Evolutionary conservation across 2,797 vertebrate genomes (phyloP), one percentile per base, ranked within the genome.

Genomic region (Cryptoprocta ferox): DNA sequence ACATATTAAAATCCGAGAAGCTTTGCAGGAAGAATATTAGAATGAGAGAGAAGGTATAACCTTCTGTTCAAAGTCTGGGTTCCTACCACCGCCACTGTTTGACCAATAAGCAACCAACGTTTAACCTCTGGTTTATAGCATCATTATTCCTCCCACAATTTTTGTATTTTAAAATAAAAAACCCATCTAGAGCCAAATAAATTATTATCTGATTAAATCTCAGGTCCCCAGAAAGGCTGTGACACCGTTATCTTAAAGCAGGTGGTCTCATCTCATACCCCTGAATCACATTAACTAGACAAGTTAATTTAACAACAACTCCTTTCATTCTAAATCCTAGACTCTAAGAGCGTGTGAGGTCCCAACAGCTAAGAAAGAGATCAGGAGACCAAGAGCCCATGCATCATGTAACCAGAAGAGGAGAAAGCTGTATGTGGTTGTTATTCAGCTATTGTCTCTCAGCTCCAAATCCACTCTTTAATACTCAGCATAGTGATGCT

Each of bases 141-240:
- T 93, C 71, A 81, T 59, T 88, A 96, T 42, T 93, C 39, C 14
- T 63, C 21, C 56, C 78, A 96, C 4, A 68, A 53, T 73, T 75
- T 91, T 95, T 90, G 66, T 32, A 91, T 81, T 91, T 89, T 61
- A 53, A 94, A 80, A 97, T 2, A 96, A 24, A 95, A 96, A 96
- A 94, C 15, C n/a, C 4, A 39, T 89, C 21, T 13, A 61, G 11
- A 82, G 53, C 8, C 45, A 90, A 92, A 93, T 19, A 21, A 96
- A 84, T 66, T 21, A 78, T 10, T 45, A 78, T 61, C 28, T 87
- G 14, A 90, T 56, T 93, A 97, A 92, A 88, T 92, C 42, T 96
- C 66, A 96, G 8, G 30, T 65, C 24, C 35, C 53, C 92, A 82
- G 37, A 86, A 82, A 92, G 85, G 50, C 35, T 92, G 5, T 80